phyloP scores from a whole-genome alignment of 2,113 vertebrate genomes.

The Garra rufa region DNA sequence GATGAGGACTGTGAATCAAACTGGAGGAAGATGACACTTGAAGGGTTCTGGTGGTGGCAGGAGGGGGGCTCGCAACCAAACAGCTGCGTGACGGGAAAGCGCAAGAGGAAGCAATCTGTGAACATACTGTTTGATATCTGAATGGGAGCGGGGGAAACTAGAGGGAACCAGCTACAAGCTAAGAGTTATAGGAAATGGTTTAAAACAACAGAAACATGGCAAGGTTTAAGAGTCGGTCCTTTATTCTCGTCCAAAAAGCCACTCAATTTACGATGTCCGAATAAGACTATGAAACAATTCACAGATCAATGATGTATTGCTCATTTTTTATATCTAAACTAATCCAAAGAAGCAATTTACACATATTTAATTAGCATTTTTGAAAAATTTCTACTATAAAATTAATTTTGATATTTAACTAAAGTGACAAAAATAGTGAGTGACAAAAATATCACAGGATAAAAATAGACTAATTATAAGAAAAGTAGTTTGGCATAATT shows the following conservation, averaged over 20 bases:
- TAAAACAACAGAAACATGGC: background rate
- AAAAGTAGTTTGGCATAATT: no score
- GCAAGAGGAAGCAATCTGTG: conserved; percentile 70
- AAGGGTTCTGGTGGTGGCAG: conserved; percentile 40
- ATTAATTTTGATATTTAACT: no score
- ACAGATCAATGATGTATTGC: background rate
- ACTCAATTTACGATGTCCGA: background rate
- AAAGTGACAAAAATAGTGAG: no score
- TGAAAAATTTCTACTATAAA: no score
- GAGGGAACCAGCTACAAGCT: background rate
- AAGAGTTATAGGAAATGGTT: conserved; percentile 11
- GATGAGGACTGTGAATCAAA: conserved; percentile 69
- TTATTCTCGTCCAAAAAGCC: background rate
- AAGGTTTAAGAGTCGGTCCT: background rate
- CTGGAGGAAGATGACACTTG: conserved; percentile 73
- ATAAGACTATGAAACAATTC: background rate
- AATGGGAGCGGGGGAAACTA: background rate
- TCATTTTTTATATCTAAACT: background rate
- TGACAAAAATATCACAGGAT: no score
- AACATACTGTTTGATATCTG: conserved; percentile 57
- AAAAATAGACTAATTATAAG: no score
- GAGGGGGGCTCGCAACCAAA: conserved; percentile 33
- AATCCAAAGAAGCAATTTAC: no score
- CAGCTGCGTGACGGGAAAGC: conserved; percentile 68
- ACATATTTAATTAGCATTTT: no score